Evolutionary conservation across 92 coral and sea anemone genomes (phyloP).

Genomic region (Palythoa grandis): DNA sequence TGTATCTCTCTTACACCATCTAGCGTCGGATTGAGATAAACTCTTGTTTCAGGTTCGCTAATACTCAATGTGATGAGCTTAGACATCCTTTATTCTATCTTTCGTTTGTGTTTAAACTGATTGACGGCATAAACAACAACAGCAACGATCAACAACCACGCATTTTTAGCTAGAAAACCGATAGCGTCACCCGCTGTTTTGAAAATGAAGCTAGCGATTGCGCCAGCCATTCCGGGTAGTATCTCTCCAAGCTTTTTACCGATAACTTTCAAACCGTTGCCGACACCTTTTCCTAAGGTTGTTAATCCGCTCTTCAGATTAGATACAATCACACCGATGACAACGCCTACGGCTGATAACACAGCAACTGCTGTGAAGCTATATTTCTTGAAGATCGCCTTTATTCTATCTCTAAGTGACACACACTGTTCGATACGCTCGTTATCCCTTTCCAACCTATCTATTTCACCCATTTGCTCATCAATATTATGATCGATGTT

Average conservation of each 20-base stretch:
- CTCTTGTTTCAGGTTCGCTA: neutral
- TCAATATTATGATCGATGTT: constrained; percentile 1
- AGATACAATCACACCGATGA: constrained; percentile 52
- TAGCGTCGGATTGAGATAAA: neutral
- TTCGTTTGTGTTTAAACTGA: neutral
- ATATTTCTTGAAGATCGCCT: constrained; percentile 51
- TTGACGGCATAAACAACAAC: neutral
- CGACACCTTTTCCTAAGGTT: constrained; percentile 54
- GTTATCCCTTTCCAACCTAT: constrained; percentile 40
- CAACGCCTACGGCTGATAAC: constrained; percentile 52
- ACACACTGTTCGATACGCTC: constrained; percentile 45
- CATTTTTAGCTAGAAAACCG: constrained; percentile 50
- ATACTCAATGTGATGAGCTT: neutral
- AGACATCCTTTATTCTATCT: neutral
- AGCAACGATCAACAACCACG: constrained; percentile 58
- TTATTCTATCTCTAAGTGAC: constrained; percentile 42
- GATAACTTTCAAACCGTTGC: constrained; percentile 51
- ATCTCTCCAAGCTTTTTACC: constrained; percentile 29
- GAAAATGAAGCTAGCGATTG: too few species aligned
- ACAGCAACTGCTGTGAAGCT: constrained; percentile 53
- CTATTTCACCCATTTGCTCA: constrained; percentile 15
- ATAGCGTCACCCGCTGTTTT: constrained; percentile 17
- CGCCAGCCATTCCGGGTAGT: too few species aligned
- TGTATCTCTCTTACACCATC: neutral
- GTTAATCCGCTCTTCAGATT: constrained; percentile 48